A percentile compares a stretch with the other conserved stretches of the same genome.
Evolutionary conservation across 2,797 vertebrate species (phyloP).

Genomic region (Smutsia temminckii): DNA sequence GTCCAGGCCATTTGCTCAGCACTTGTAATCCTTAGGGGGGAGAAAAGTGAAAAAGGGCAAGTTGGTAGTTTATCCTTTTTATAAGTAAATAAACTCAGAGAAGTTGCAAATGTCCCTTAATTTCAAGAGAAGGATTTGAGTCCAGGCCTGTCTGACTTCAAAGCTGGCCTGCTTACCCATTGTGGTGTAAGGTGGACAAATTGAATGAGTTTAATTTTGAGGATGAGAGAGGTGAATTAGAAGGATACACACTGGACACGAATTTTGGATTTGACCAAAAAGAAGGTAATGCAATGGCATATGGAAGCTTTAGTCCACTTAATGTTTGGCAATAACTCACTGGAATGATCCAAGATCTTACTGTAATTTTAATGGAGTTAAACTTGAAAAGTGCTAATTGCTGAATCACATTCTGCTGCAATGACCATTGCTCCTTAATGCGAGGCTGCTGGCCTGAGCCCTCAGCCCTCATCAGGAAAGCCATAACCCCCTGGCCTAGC

Average conservation of each 20-base stretch:
- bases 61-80: not conserved
- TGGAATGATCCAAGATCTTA: too few species aligned
- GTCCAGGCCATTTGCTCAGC: not conserved
- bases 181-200: too few species aligned
- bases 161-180: not conserved
- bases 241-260: fast-evolving
- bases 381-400: not conserved
- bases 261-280: not conserved
- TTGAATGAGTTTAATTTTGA: not conserved
- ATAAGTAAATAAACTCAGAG: not conserved
- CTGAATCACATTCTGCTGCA: not conserved
- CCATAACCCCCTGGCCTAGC: fast-evolving
- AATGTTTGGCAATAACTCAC: not conserved
- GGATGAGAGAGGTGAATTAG: not conserved
- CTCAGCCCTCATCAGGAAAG: not conserved
- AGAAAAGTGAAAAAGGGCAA: not conserved
- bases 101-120: not conserved
- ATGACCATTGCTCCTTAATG: not conserved
- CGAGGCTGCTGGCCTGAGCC: not conserved
- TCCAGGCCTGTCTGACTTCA: fast-evolving
- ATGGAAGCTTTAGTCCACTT: not conserved
- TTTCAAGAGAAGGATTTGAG: not conserved
- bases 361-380: not conserved
- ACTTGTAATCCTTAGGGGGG: not conserved
- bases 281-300: not conserved